phyloP scores from a whole-genome alignment of 2,888 invertebrate species.

The Lordiphosa andalusiaca region DNA sequence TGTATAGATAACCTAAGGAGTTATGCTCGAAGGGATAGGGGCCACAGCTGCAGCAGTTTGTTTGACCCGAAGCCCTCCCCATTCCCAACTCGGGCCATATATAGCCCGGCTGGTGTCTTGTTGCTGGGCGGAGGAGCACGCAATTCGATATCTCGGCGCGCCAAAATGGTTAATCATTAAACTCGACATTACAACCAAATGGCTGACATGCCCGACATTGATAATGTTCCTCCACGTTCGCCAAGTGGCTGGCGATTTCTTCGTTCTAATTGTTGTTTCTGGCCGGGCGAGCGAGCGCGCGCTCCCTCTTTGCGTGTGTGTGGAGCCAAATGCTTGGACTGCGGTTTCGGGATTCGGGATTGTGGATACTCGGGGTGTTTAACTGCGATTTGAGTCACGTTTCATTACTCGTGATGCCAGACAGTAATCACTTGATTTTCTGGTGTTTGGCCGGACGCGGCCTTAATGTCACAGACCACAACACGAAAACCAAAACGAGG shows the following conservation, averaged over 20 bases:
- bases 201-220: slow-evolving; percentile 72
- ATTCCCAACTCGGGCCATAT: neutral
- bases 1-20: too few species aligned
- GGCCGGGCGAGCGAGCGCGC: too few species aligned
- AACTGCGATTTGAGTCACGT: slow-evolving; percentile 76
- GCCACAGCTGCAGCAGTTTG: neutral
- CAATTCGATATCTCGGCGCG: slow-evolving; percentile 6
- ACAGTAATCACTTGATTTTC: slow-evolving; percentile 76
- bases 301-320: slow-evolving; percentile 59
- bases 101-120: neutral
- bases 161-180: slow-evolving; percentile 27
- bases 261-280: slow-evolving; percentile 76
- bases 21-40: neutral
- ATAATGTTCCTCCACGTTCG: slow-evolving; percentile 48
- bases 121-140: slow-evolving; percentile 1
- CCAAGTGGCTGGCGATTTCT: slow-evolving; percentile 29
- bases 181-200: slow-evolving; percentile 63
- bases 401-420: slow-evolving; percentile 77
- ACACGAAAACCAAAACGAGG: slow-evolving; percentile 28
- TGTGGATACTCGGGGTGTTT: slow-evolving; percentile 51
- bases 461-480: slow-evolving; percentile 40
- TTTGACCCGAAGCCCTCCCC: neutral
- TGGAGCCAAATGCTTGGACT: slow-evolving; percentile 10
- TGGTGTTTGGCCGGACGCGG: slow-evolving; percentile 16
- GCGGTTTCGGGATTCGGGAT: neutral